These are phyloP conservation scores for Gonioctena quinquepunctata DNA, from an alignment of 1,140 invertebrate genomes.

Conservation along the genomic window DNA sequence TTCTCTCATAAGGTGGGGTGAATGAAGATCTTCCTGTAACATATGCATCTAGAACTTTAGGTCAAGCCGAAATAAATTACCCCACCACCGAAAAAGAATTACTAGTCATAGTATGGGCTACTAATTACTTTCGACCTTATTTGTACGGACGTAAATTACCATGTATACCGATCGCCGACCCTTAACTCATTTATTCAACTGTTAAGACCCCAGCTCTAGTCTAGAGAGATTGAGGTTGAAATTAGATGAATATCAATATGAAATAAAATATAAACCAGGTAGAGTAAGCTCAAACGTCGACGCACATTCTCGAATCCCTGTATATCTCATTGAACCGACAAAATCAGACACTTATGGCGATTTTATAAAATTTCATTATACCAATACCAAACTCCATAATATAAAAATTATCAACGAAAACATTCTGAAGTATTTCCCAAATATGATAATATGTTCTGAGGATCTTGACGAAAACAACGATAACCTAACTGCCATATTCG, in stretches of 20 bases:
- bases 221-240: constrained; percentile 56
- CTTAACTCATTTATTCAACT: too few relatives aligned
- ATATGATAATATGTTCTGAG: constrained; percentile 39
- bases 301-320: constrained; percentile 34
- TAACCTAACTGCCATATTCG: constrained; percentile 25
- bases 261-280: constrained; percentile 56
- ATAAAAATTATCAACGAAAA: constrained; percentile 37
- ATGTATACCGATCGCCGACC: too few relatives aligned
- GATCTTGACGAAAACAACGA: constrained; percentile 43
- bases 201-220: constrained; percentile 53
- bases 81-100: too few relatives aligned
- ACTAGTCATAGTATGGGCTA: too few relatives aligned
- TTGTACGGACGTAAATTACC: too few relatives aligned
- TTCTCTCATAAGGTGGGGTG: too few relatives aligned
- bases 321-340: constrained; percentile 9
- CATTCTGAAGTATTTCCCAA: constrained; percentile 31
- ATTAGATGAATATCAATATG: constrained; percentile 57
- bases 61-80: too few relatives aligned
- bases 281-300: constrained; percentile 54
- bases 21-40: too few relatives aligned
- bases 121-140: too few relatives aligned
- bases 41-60: too few relatives aligned
- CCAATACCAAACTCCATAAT: constrained; percentile 29
- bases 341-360: constrained; percentile 31
- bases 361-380: constrained; percentile 46